These are phyloP conservation scores for Ethmia dodecea DNA, from an alignment of 2,888 invertebrate genomes.

Conservation along the genomic window DNA sequence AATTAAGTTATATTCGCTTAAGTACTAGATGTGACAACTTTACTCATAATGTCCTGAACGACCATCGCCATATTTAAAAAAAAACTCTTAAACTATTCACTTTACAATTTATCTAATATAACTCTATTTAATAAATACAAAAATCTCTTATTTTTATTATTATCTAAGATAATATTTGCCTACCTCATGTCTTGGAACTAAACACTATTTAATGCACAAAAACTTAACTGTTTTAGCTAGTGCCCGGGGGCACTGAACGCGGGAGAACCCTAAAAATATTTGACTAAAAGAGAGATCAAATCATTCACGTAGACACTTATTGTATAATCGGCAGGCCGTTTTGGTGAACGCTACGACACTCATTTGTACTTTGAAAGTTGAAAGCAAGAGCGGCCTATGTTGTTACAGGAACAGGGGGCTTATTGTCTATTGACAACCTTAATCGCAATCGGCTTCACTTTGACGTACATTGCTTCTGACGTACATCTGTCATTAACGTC, in stretches of 20 bases:
- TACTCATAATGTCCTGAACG: constrained; percentile 52
- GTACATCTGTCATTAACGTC: too few relatives aligned
- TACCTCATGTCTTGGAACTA: constrained; percentile 74
- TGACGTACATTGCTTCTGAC: too few relatives aligned
- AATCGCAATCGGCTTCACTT: too few relatives aligned
- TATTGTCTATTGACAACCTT: too few relatives aligned
- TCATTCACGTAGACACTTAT: constrained; percentile 78
- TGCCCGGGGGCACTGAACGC: constrained; percentile 20
- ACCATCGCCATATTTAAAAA: constrained; percentile 71
- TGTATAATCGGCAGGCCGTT: constrained; percentile 47
- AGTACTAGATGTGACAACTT: constrained; percentile 62
- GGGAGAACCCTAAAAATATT: constrained; percentile 77
- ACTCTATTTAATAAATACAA: constrained; percentile 77
- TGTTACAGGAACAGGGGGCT: too few relatives aligned
- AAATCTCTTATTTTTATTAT: constrained; percentile 68
- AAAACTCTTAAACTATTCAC: constrained; percentile 66
- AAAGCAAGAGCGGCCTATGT: constrained; percentile 35
- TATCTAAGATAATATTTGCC: constrained; percentile 74
- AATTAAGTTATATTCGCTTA: constrained; percentile 62
- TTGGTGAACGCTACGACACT: constrained; percentile 38
- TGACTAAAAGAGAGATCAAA: constrained; percentile 86
- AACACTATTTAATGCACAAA: constrained; percentile 68
- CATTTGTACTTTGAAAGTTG: constrained; percentile 65
- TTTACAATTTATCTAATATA: constrained; percentile 77
- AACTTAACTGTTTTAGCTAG: constrained; percentile 31